phyloP scores from a whole-genome alignment of 2,888 invertebrate species.

The Tanaodytes sp. region DNA sequence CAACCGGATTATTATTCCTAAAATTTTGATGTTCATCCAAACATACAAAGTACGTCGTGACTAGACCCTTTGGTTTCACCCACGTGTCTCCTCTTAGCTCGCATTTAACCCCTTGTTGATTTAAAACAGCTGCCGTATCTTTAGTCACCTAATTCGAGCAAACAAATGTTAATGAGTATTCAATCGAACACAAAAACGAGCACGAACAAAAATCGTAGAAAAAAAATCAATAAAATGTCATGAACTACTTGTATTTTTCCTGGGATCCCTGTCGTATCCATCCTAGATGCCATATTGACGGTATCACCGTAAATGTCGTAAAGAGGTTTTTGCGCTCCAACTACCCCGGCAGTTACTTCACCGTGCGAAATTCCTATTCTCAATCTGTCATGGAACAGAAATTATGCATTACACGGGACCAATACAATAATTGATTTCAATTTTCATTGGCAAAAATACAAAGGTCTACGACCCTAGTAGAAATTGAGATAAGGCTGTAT shows the following conservation, averaged over 20 bases:
- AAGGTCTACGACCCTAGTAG: no score
- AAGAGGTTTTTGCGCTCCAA: slow-evolving; percentile 92
- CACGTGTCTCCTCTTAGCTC: slow-evolving; percentile 80
- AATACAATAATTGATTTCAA: no score
- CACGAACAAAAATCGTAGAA: no score
- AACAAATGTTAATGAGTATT: no score
- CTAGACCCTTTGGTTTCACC: slow-evolving; percentile 81
- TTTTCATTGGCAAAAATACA: no score
- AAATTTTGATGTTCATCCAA: slow-evolving; percentile 76
- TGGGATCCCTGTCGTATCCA: slow-evolving; percentile 92
- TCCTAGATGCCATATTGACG: slow-evolving; percentile 95
- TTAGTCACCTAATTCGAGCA: slow-evolving; percentile 80
- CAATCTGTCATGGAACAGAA: slow-evolving; percentile 53
- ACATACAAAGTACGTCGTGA: slow-evolving; percentile 83
- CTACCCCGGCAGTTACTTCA: slow-evolving; percentile 93
- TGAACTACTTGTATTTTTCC: slow-evolving; percentile 82
- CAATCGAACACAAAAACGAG: no score
- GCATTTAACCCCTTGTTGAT: slow-evolving; percentile 81
- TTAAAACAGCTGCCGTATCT: slow-evolving; percentile 80
- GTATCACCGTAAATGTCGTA: slow-evolving; percentile 98
- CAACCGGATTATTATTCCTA: slow-evolving; percentile 19
- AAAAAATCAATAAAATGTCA: no score
- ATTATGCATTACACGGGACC: no score
- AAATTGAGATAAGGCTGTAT: no score
- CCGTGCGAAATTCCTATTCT: slow-evolving; percentile 89